These are phyloP conservation scores for Siniperca obscura DNA, from an alignment of 2,797 vertebrate genomes.

Conservation along the genomic window DNA sequence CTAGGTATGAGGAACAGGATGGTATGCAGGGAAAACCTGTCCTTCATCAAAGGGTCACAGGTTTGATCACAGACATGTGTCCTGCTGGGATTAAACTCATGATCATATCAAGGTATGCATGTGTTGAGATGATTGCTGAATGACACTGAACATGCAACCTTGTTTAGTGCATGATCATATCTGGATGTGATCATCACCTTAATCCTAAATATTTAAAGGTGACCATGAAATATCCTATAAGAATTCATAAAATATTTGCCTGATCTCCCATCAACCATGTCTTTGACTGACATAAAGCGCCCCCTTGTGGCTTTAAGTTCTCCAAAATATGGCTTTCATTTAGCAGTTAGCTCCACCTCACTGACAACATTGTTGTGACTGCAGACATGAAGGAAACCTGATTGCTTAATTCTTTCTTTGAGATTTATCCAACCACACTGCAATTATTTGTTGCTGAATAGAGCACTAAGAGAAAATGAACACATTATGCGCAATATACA, in stretches of 20 bases:
- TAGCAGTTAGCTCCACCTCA: background rate
- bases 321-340: background rate
- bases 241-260: background rate
- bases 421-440: background rate
- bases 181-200: background rate
- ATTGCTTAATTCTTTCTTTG: background rate
- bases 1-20: background rate
- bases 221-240: background rate
- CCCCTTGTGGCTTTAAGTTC: constrained; percentile 5
- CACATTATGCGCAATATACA: background rate
- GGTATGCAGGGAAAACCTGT: background rate
- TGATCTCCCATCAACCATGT: too few relatives aligned
- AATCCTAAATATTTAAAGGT: background rate
- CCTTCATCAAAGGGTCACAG: background rate
- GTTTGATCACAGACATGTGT: background rate
- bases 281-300: background rate
- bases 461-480: background rate
- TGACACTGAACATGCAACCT: background rate
- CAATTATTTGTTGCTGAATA: background rate
- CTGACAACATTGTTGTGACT: background rate
- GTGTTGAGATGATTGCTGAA: background rate
- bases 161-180: background rate
- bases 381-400: background rate
- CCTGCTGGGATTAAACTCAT: too few relatives aligned
- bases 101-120: background rate